Base-by-base conservation (phyloP, 1,140 invertebrate genomes). In the Rhizoglyphus robini region DNA sequence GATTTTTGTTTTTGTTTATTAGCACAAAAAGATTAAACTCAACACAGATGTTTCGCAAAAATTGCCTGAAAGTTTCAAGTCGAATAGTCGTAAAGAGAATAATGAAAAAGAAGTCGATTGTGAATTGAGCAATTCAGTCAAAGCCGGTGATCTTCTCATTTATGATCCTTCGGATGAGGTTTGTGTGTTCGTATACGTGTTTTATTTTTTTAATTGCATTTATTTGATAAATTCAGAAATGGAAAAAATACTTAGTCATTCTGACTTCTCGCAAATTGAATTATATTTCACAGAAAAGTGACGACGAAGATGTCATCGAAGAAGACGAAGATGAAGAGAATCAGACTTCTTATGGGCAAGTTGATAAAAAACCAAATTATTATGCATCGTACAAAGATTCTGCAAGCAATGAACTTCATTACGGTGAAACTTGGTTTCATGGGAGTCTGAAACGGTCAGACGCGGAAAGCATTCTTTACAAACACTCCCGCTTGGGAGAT, bases 381-480 rank as follows among this genome's bases (percentile, higher is more conserved):
- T 47, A 63, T 34, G 18, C 15, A 63, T 18, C 41, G 38, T n/a
- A 2, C 15, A 23, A 54, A 32, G 31, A 32, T 32, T 38, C 27
- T 3, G 15, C 58, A 3, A 60, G 36, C 13, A 30, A 95, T 74
- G 92, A 96, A 74, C 76, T 96, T 54, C 93, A 98, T 78, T 94
- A 90, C 74, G 85, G 86, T 67, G 93, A 96, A 77, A 87, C 87
- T 73, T 97, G 94, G 93, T 97, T 95, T 73, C 93, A 96, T 36
- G 63, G 63, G 25, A 88, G 88, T 0, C 86, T 87, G 18, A 57
- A 41, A 15, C 76, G 89, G 38, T 80, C 80, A 58, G 83, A 87
- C 71, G 88, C 88, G 15, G 85, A 88, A 74, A 82, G 84, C 63
- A 74, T 88, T n/a, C 75, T 96, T 0, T 68, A 78, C 23, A 80